Conservation (phyloP, 2,113 vertebrate species). For the Silurus asotus region DNA sequence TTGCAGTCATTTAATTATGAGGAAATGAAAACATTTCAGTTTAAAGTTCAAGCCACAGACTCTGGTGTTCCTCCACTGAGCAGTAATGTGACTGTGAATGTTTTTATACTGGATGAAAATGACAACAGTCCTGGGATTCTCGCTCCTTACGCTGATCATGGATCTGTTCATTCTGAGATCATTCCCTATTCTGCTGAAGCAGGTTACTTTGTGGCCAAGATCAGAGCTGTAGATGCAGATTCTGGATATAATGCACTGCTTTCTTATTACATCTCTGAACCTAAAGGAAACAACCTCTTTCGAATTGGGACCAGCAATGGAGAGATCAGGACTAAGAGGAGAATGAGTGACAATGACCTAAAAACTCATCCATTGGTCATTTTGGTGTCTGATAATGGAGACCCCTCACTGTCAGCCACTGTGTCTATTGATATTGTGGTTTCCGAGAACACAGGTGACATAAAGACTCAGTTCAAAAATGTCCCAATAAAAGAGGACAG, state of each 20-base stretch:
- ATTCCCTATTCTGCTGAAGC: conserved; percentile 45
- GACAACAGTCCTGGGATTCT: conserved; percentile 66
- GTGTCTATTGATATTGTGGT: conserved; percentile 62
- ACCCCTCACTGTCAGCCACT: conserved; percentile 55
- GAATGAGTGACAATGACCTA: conserved; percentile 67
- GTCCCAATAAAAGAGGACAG: conserved; percentile 43
- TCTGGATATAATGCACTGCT: conserved; percentile 75
- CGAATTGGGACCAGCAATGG: conserved; percentile 51
- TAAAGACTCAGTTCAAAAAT: conserved; percentile 41
- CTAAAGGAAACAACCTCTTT: conserved; percentile 54
- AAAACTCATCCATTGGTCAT: conserved; percentile 58
- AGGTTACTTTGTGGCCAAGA: conserved; percentile 71
- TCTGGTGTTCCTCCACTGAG: conserved; percentile 65
- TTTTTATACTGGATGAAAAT: conserved; percentile 71
- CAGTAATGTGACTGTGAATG: conserved; percentile 66
- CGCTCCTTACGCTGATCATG: conserved; percentile 40
- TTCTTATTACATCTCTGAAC: conserved; percentile 66
- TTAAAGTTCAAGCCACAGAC: conserved; percentile 71
- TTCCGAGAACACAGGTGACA: conserved; percentile 46
- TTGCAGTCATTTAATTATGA: conserved; percentile 55
- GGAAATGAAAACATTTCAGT: conserved; percentile 62
- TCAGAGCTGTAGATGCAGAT: conserved; percentile 70
- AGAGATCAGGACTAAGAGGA: conserved; percentile 65
- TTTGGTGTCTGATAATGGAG: conserved; percentile 62
- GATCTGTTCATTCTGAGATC: conserved; percentile 42